Base-by-base conservation (phyloP, 2,797 vertebrate species). In the Syngnathus rostellatus region DNA sequence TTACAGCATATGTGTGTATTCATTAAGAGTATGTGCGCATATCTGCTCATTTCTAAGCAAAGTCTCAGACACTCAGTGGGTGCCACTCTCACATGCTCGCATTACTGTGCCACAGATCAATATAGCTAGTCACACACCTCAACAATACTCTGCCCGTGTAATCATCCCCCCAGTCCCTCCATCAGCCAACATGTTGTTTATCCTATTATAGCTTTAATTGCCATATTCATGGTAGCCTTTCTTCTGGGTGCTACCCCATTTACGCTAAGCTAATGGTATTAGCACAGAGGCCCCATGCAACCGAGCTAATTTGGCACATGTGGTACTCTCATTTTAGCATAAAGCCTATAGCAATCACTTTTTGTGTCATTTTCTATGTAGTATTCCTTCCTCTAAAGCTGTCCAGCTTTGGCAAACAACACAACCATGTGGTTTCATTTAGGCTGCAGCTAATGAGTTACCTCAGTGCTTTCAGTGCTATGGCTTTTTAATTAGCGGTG, bases 401-500 rank as follows among this genome's bases (percentile, higher is more conserved):
- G 77, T 62, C 67, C 74, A 79, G 77, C 71, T 43, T 76, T 72
- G 73, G 77, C 73, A 31, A 68, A 66, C 48, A 46, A 63, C 58
- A 38, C 74, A 48, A 43, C 68, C 17, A 71, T 72, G 72, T 69
- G 79, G 66, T 81, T 67, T 62, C 60, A 77, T 67, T 81, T 85
- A 81, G 83, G 74, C 81, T 82, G 85, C 68, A 25, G 60, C 84
- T 88, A 89, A 92, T 91, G 91, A 90, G 82, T 88, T 84, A 87
- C 87, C 83, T 83, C 81, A 46, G 67, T 62, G 77, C 83, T 87
- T 83, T 78, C 77, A 68, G 73, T 76, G 81, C 86, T 87, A 89
- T 88, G 85, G 79, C 88, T 88, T 91, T 91, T 91, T 91, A 91
- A 91, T 91, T 91, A 91, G 89, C 80, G 83, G 75, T 67, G 79